phyloP scores from a whole-genome alignment of 2,797 vertebrate species.

The Platalea minor region DNA sequence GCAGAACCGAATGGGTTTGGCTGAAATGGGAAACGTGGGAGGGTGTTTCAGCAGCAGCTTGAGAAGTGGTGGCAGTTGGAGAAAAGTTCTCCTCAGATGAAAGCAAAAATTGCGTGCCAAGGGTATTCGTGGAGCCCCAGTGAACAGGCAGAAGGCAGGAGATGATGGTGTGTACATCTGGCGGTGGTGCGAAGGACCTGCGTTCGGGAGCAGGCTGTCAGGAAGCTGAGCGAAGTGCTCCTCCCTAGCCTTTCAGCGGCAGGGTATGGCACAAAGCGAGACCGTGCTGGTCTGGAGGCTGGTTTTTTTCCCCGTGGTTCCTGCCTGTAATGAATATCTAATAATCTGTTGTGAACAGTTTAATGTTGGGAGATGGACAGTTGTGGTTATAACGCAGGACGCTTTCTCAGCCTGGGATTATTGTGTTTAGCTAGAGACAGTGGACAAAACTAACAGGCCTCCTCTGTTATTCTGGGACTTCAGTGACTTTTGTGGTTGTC shows the following conservation, averaged over 20 bases:
- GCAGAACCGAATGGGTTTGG: not conserved
- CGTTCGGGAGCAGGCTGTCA: fast-evolving
- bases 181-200: not conserved
- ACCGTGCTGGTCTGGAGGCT: fast-evolving
- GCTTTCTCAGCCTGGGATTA: not conserved
- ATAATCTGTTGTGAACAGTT: not conserved
- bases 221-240: not conserved
- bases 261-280: not conserved
- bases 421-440: fast-evolving
- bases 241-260: not conserved
- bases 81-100: not conserved
- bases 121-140: fast-evolving
- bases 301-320: not conserved
- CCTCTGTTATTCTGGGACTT: not conserved
- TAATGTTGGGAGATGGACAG: not conserved
- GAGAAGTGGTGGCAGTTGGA: not conserved
- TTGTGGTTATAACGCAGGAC: not conserved
- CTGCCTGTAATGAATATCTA: not conserved
- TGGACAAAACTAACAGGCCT: not conserved
- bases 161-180: not conserved
- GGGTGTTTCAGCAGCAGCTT: not conserved
- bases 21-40: not conserved
- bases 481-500: not conserved
- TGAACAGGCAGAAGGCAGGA: not conserved
- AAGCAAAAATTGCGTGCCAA: fast-evolving